A percentile compares a stretch with the other conserved stretches of the same genome.
Evolutionary conservation across 2,113 vertebrate species (phyloP).

Genomic region (Orthonyx spaldingii): DNA sequence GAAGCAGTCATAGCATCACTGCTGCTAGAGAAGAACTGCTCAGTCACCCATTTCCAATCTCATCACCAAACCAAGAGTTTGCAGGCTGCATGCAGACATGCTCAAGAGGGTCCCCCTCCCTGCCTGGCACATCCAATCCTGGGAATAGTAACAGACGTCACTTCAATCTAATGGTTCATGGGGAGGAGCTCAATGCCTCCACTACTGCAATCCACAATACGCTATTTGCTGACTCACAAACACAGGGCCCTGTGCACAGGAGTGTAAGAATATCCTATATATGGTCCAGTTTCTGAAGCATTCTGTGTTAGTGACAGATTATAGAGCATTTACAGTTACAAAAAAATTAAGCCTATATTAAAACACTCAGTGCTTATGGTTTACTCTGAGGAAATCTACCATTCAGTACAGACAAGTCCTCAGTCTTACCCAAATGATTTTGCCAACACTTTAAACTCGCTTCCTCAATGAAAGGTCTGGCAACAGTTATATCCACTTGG

Average conservation of each 20-base stretch:
- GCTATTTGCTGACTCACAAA: neutral
- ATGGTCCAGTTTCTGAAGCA: neutral
- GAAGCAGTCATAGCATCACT: neutral
- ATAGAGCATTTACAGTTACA: neutral
- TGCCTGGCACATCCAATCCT: neutral
- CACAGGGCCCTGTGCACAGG: neutral
- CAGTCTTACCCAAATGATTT: constrained; percentile 87
- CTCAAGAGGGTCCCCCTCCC: neutral
- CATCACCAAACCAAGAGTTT: neutral
- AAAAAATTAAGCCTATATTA: neutral
- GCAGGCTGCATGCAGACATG: neutral
- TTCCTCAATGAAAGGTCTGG: constrained; percentile 89
- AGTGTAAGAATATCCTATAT: neutral
- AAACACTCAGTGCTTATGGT: neutral
- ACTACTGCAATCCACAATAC: neutral
- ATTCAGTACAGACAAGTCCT: neutral
- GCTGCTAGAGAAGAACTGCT: neutral
- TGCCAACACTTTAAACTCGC: constrained; percentile 94
- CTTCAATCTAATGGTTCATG: neutral
- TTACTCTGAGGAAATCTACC: neutral
- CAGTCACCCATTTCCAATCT: neutral
- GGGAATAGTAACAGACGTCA: neutral
- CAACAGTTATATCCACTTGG: constrained; percentile 88
- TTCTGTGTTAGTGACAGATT: neutral
- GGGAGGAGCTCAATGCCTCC: neutral